Percentiles rank a stretch among this genome's conserved stretches.
Evolutionary conservation across 2,888 invertebrate genomes (phyloP).

Genomic region (Galerucella calmariensis): DNA sequence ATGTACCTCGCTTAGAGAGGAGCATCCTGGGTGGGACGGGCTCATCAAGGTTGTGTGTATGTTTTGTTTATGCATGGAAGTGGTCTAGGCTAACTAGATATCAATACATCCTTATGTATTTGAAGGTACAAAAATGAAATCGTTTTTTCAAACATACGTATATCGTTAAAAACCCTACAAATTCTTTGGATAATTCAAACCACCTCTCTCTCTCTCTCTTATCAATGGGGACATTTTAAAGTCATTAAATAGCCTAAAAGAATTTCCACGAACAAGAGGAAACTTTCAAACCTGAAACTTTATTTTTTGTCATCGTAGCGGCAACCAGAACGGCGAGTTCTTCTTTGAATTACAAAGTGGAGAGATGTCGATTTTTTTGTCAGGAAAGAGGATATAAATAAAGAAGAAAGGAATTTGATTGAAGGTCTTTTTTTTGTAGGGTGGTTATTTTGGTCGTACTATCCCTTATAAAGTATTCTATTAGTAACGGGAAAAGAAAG

Average conservation of each 20-base stretch:
- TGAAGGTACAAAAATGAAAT: too few relatives aligned
- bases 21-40: too few relatives aligned
- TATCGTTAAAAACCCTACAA: neutral
- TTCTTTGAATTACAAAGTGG: conserved; percentile 31
- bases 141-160: too few relatives aligned
- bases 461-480: conserved; percentile 5
- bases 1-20: too few relatives aligned
- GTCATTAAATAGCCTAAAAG: conserved; percentile 3
- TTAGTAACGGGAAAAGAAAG: neutral
- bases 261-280: conserved; percentile 5
- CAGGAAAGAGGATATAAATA: conserved; percentile 20
- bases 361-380: conserved; percentile 16
- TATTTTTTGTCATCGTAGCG: conserved; percentile 7
- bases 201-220: too few relatives aligned
- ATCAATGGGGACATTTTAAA: too few relatives aligned
- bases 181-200: neutral
- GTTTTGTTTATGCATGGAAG: too few relatives aligned
- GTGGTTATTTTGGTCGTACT: neutral
- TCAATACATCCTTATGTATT: too few relatives aligned
- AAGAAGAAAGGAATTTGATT: conserved; percentile 13
- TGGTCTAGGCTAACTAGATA: too few relatives aligned
- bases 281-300: conserved; percentile 10
- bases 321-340: conserved; percentile 4
- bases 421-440: neutral
- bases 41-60: too few relatives aligned